These are phyloP conservation scores for Megastigmus dorsalis DNA, from an alignment of 2,888 invertebrate genomes.

Conservation along the genomic window DNA sequence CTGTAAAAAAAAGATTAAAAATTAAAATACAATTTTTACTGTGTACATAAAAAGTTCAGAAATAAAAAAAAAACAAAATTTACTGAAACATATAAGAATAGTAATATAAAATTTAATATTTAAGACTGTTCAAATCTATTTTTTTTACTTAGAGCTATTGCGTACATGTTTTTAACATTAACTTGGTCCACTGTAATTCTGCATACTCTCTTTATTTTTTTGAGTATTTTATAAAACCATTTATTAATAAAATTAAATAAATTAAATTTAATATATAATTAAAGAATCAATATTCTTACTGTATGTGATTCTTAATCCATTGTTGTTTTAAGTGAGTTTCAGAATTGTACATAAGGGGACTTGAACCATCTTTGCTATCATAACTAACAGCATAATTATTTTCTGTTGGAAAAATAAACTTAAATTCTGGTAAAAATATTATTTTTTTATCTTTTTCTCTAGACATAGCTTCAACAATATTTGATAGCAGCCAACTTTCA, in stretches of 20 bases:
- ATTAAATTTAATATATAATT: no score
- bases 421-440: slow-evolving; percentile 76
- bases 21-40: background rate
- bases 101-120: no score
- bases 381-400: slow-evolving; percentile 89
- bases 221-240: background rate
- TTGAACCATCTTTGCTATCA: slow-evolving; percentile 89
- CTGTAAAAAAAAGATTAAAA: slow-evolving; percentile 33
- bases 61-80: no score
- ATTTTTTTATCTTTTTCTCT: slow-evolving; percentile 77
- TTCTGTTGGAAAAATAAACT: slow-evolving; percentile 84
- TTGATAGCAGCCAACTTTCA: slow-evolving; percentile 84
- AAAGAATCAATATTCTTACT: no score
- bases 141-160: no score
- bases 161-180: no score
- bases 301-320: slow-evolving; percentile 86
- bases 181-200: background rate
- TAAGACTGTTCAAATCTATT: no score
- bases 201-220: no score
- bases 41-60: no score
- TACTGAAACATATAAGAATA: no score
- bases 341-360: slow-evolving; percentile 89
- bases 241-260: slow-evolving; percentile 5
- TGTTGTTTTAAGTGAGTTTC: slow-evolving; percentile 86
- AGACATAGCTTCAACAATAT: slow-evolving; percentile 81